Conservation (phyloP, 1,140 invertebrate species). For the Ridgeia piscesae region DNA sequence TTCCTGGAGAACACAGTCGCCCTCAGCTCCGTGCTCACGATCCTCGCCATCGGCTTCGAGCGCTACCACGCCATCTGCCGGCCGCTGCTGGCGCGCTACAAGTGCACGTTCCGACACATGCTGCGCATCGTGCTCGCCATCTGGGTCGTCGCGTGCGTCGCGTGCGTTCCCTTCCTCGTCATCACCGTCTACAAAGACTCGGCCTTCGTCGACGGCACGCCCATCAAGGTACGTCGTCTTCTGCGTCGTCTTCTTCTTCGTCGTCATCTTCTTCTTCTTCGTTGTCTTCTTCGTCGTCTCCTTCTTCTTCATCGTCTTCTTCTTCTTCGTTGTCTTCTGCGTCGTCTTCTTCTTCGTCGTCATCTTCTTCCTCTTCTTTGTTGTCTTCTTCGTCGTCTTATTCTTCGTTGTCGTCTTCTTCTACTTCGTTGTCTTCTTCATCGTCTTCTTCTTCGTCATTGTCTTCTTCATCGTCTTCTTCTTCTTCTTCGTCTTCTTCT, state of each 20-base stretch:
- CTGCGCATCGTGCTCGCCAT: constrained; percentile 78
- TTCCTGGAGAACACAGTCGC: constrained; percentile 91
- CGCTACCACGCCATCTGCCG: constrained; percentile 93
- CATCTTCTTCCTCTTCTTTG: too few relatives aligned
- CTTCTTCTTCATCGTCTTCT: too few relatives aligned
- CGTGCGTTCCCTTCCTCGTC: constrained; percentile 66
- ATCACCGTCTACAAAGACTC: constrained; percentile 34
- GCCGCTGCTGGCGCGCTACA: constrained; percentile 84
- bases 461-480: too few relatives aligned
- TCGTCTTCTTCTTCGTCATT: too few relatives aligned
- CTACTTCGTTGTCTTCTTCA: too few relatives aligned
- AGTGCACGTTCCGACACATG: constrained; percentile 84
- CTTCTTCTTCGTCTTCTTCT: too few relatives aligned
- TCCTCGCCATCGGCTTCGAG: constrained; percentile 84
- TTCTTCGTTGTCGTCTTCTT: too few relatives aligned
- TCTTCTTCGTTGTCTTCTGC: too few relatives aligned
- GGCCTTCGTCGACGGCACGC: neutral
- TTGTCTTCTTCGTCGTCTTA: too few relatives aligned
- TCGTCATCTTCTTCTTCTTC: too few relatives aligned
- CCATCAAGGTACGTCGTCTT: constrained; percentile 14
- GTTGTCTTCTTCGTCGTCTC: too few relatives aligned
- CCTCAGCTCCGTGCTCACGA: constrained; percentile 89
- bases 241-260: constrained; percentile 15
- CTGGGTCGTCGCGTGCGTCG: constrained; percentile 80
- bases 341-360: too few relatives aligned